These are phyloP conservation scores for Xylocopa sonorina DNA, from an alignment of 1,140 invertebrate genomes.

Conservation along the genomic window DNA sequence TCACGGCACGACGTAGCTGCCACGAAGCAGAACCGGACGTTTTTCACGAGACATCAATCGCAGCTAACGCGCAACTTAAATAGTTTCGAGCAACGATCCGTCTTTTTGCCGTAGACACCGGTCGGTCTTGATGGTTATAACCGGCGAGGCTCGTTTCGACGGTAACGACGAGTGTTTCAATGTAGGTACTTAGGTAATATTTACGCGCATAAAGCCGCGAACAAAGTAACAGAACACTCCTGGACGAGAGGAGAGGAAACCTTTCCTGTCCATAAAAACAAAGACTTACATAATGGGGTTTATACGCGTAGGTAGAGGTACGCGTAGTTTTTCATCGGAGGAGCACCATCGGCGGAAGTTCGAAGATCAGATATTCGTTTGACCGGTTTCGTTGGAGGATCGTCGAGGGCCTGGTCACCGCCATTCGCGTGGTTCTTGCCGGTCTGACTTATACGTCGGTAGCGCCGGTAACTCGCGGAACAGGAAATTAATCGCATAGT, in stretches of 20 bases:
- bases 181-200: too few species aligned
- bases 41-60: conserved; percentile 39
- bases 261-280: neutral
- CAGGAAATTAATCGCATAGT: conserved; percentile 60
- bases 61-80: conserved; percentile 34
- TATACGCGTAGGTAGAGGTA: too few species aligned
- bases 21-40: conserved; percentile 4
- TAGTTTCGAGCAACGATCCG: conserved; percentile 35
- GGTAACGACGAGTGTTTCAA: conserved; percentile 20
- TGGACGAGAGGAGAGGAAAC: neutral
- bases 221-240: neutral
- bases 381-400: neutral
- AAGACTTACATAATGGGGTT: neutral
- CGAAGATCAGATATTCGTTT: neutral
- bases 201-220: neutral
- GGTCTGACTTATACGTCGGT: conserved; percentile 16
- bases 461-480: conserved; percentile 32
- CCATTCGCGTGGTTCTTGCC: conserved; percentile 35
- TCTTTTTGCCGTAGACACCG: conserved; percentile 35
- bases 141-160: conserved; percentile 14
- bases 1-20: neutral
- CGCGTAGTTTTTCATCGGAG: neutral
- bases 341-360: neutral
- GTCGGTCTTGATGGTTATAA: conserved; percentile 37
- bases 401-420: too few species aligned